Evolutionary conservation across 2,113 vertebrate genomes (phyloP).

Genomic region (Bubalus kerabau): DNA sequence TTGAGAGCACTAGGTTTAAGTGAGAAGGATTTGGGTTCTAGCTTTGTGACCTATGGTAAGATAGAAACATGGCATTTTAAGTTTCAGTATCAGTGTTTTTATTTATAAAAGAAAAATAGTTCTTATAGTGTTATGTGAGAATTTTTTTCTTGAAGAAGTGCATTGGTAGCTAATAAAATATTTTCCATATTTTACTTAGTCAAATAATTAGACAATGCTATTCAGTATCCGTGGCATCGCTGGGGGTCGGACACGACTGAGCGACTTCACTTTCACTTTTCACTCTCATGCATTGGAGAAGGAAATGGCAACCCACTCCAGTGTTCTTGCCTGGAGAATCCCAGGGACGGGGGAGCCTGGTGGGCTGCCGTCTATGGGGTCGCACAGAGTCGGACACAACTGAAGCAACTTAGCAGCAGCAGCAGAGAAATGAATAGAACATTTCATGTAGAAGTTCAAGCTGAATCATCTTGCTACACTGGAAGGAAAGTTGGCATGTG

Average conservation of each 20-base stretch:
- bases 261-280: too few species aligned
- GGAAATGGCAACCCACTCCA: too few species aligned
- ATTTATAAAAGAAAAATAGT: neutral
- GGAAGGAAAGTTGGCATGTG: neutral
- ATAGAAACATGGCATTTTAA: neutral
- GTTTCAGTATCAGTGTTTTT: neutral
- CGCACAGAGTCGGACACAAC: too few species aligned
- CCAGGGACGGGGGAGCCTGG: too few species aligned
- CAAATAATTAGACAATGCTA: neutral
- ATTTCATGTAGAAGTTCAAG: neutral
- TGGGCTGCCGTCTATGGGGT: too few species aligned
- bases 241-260: too few species aligned
- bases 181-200: neutral
- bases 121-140: neutral
- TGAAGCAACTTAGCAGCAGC: too few species aligned
- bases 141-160: neutral
- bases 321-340: too few species aligned
- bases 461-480: neutral
- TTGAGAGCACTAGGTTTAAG: neutral
- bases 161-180: neutral
- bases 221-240: neutral
- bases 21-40: neutral
- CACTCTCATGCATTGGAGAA: too few species aligned
- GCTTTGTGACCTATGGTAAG: neutral
- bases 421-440: neutral